Percentiles rank a stretch among this genome's conserved stretches.
Conservation (phyloP, 2,888 invertebrate species). For the Lagria hirta region DNA sequence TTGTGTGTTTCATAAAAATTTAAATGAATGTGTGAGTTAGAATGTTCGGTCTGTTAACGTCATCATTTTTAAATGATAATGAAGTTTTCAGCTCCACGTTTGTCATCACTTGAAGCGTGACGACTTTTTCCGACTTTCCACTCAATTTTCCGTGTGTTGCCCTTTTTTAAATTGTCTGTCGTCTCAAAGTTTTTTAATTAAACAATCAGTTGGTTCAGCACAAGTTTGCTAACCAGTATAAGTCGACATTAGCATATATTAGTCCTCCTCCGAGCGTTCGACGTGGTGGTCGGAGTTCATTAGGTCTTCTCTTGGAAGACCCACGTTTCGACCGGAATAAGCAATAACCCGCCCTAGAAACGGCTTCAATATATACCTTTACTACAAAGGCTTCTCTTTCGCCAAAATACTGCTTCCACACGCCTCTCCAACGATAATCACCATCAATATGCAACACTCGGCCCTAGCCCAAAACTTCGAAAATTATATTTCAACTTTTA, state of each 20-base stretch:
- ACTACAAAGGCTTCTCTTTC: conserved; percentile 20
- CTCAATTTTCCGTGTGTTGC: too few relatives aligned
- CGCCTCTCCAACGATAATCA: conserved; percentile 29
- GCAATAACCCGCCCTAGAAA: conserved; percentile 31
- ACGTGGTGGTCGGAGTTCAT: conserved; percentile 35
- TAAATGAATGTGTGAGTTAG: too few relatives aligned
- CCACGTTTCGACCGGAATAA: conserved; percentile 31
- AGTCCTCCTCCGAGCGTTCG: conserved; percentile 35
- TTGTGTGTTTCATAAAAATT: too few relatives aligned
- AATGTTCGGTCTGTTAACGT: too few relatives aligned
- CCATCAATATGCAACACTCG: conserved; percentile 34
- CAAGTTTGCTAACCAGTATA: conserved; percentile 27
- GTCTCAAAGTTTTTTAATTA: too few relatives aligned
- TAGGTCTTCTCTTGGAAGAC: conserved; percentile 33
- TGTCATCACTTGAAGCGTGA: too few relatives aligned
- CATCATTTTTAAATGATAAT: too few relatives aligned
- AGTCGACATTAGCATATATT: conserved; percentile 38
- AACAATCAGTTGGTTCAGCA: too few relatives aligned
- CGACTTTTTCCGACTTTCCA: too few relatives aligned
- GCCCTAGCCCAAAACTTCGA: too few relatives aligned
- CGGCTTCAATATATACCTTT: conserved; percentile 26
- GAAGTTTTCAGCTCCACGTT: too few relatives aligned
- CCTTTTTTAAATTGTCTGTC: too few relatives aligned
- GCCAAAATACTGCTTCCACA: conserved; percentile 26
- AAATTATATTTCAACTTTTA: not conserved